Conservation (phyloP, 2,888 invertebrate genomes). For the Ectropis crepuscularia region DNA sequence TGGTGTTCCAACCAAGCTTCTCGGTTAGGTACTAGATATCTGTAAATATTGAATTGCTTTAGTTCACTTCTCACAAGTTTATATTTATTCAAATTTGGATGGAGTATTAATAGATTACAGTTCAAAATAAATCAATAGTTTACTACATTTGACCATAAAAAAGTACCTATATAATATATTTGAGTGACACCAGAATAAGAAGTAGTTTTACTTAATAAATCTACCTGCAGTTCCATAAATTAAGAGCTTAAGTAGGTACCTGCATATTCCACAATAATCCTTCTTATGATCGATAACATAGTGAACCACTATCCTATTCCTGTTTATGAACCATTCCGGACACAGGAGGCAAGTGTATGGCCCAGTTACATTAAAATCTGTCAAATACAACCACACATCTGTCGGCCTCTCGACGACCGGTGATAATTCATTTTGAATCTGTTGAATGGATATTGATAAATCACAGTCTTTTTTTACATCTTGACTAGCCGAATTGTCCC, state of each 20-base stretch:
- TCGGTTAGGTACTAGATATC: conserved; percentile 76
- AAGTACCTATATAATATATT: too few relatives aligned
- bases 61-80: too few relatives aligned
- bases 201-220: too few relatives aligned
- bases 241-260: conserved; percentile 50
- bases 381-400: conserved; percentile 81
- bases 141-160: too few relatives aligned
- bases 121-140: too few relatives aligned
- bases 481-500: conserved; percentile 52
- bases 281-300: conserved; percentile 82
- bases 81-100: too few relatives aligned
- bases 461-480: conserved; percentile 46
- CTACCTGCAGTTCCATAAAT: neutral
- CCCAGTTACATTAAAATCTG: conserved; percentile 74
- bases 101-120: too few relatives aligned
- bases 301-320: conserved; percentile 74
- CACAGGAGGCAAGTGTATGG: conserved; percentile 79
- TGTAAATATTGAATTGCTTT: conserved; percentile 49
- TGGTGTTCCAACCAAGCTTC: conserved; percentile 68
- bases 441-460: conserved; percentile 52
- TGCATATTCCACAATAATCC: conserved; percentile 80
- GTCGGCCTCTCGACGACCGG: conserved; percentile 66
- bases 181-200: too few relatives aligned
- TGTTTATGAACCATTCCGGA: conserved; percentile 78
- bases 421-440: conserved; percentile 30